phyloP scores from a whole-genome alignment of 2,797 vertebrate genomes.

The Crypturellus tataupa region DNA sequence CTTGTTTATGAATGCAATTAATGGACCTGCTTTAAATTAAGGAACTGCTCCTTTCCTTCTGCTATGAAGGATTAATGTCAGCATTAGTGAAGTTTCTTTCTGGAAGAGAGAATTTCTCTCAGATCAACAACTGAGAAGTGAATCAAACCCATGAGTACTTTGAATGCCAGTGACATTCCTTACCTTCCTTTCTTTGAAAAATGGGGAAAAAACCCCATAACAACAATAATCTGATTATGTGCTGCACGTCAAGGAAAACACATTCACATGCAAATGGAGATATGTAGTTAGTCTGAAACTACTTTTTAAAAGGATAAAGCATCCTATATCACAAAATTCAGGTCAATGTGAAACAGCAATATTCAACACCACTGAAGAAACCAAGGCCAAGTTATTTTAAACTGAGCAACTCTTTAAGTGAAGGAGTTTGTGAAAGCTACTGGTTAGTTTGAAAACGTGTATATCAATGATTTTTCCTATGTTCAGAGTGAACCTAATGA shows the following conservation, averaged over 20 bases:
- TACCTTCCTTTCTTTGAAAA: not conserved
- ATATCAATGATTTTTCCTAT: not conserved
- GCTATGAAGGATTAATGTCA: slow-evolving; percentile 39
- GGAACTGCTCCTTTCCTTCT: slow-evolving; percentile 5
- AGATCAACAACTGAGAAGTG: not conserved
- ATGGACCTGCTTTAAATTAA: slow-evolving; percentile 51
- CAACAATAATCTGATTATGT: not conserved
- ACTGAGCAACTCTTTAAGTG: not conserved
- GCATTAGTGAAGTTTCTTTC: slow-evolving; percentile 31
- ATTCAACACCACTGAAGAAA: not conserved
- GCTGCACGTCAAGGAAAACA: not conserved
- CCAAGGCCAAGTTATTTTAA: not conserved
- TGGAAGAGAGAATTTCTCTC: slow-evolving; percentile 10
- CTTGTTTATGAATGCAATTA: slow-evolving; percentile 50
- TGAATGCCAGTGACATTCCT: not conserved
- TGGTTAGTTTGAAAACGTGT: slow-evolving; percentile 10
- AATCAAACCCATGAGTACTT: not conserved
- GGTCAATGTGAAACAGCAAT: not conserved
- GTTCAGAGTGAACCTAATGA: not conserved
- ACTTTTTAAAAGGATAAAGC: not conserved
- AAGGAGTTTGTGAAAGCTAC: not conserved
- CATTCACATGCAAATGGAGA: not conserved
- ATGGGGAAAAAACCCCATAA: not conserved
- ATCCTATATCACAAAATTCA: not conserved
- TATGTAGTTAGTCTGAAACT: not conserved